Percentiles rank a stretch among this genome's conserved stretches.
These are phyloP conservation scores for Thereva nobilitata DNA, from an alignment of 2,888 invertebrate species.

Conservation along the genomic window DNA sequence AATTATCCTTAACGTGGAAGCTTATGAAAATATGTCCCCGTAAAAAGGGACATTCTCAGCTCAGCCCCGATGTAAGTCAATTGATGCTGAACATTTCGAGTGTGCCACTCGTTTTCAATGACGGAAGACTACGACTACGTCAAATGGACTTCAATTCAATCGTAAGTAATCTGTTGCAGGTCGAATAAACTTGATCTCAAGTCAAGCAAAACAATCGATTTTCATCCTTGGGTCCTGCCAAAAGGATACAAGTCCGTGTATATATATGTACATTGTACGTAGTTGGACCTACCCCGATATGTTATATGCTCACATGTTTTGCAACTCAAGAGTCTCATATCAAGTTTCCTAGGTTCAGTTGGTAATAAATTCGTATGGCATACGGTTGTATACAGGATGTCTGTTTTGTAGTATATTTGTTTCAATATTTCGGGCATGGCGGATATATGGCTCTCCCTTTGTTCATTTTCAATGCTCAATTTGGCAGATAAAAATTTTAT, in stretches of 20 bases:
- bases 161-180: constrained; percentile 24
- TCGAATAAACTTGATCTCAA: constrained; percentile 30
- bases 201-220: constrained; percentile 34
- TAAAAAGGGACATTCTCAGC: too few species aligned
- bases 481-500: constrained; percentile 5
- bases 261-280: too few species aligned
- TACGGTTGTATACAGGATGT: constrained; percentile 5
- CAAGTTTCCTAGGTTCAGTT: constrained; percentile 3
- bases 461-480: constrained; percentile 31
- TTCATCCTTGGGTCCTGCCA: constrained; percentile 8
- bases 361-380: constrained; percentile 20
- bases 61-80: background rate
- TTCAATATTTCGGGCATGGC: constrained; percentile 3
- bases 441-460: constrained; percentile 1
- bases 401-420: constrained; percentile 14
- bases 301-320: constrained; percentile 23
- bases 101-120: constrained; percentile 13
- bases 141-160: constrained; percentile 12
- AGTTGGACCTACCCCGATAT: too few species aligned
- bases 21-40: constrained; percentile 20
- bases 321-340: constrained; percentile 23
- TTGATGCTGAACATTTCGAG: constrained; percentile 15
- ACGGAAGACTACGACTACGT: background rate
- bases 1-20: too few species aligned
- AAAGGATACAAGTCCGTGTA: constrained; percentile 3